Percentiles rank a stretch among this genome's conserved stretches.
Conservation (phyloP, 2,888 invertebrate genomes). For the Caenorhabditis japonica region DNA sequence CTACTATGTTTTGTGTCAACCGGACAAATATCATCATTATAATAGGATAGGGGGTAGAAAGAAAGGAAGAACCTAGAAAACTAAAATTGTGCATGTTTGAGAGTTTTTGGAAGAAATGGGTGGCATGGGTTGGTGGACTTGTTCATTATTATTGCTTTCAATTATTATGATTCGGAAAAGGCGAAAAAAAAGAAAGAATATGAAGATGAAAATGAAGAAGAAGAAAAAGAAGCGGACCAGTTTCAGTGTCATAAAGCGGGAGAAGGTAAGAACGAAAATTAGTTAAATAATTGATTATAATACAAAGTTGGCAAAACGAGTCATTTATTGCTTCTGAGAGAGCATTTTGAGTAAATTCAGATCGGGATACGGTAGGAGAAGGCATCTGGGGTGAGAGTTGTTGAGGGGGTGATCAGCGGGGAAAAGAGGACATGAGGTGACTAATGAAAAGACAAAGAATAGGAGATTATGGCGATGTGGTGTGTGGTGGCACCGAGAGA, state of each 20-base stretch:
- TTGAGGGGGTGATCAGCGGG: conserved; percentile 7
- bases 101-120: no score
- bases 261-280: background rate
- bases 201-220: background rate
- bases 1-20: conserved; percentile 21
- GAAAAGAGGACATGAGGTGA: conserved; percentile 25
- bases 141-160: conserved; percentile 18
- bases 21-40: conserved; percentile 19
- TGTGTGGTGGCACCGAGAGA: conserved; percentile 29
- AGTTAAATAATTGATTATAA: no score
- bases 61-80: conserved; percentile 13
- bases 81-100: no score
- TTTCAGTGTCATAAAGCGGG: conserved; percentile 45
- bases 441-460: background rate
- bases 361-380: conserved; percentile 18
- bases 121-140: background rate
- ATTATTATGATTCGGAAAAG: no score
- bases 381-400: conserved; percentile 16
- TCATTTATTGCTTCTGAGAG: background rate
- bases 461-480: conserved; percentile 4
- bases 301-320: conserved; percentile 16
- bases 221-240: conserved; percentile 19
- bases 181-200: no score
- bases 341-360: background rate
- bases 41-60: background rate